phyloP scores from a whole-genome alignment of 1,140 invertebrate genomes.

The Propsilocerus akamusi region DNA sequence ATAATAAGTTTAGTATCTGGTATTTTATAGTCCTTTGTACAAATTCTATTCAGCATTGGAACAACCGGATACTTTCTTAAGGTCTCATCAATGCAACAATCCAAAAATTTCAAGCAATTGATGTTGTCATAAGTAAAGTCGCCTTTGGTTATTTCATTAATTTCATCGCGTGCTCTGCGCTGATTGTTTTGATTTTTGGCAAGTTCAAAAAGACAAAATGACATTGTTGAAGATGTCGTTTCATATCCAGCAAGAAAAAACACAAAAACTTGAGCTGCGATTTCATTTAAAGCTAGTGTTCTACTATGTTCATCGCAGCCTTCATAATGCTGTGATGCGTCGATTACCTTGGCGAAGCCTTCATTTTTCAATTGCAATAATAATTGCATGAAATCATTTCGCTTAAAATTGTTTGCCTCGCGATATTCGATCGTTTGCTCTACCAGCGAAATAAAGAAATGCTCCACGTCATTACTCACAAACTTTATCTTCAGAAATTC shows the following conservation, averaged over 20 bases:
- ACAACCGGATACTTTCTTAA: constrained; percentile 26
- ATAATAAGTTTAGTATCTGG: constrained; percentile 21
- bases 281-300: constrained; percentile 8
- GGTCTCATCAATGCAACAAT: constrained; percentile 22
- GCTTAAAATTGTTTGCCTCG: constrained; percentile 12
- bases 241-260: constrained; percentile 38
- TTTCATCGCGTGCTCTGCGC: constrained; percentile 29
- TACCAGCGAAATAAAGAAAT: constrained; percentile 15
- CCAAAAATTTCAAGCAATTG: constrained; percentile 25
- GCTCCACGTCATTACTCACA: constrained; percentile 9
- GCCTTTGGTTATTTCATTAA: constrained; percentile 17
- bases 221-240: constrained; percentile 32
- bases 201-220: constrained; percentile 30
- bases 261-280: constrained; percentile 30
- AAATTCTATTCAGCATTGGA: constrained; percentile 12
- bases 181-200: constrained; percentile 33
- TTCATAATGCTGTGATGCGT: not conserved
- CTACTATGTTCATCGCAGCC: not conserved
- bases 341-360: constrained; percentile 10
- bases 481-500: constrained; percentile 8
- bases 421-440: constrained; percentile 15
- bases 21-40: constrained; percentile 19
- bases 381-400: constrained; percentile 16
- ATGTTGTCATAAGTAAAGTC: not conserved
- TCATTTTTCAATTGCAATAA: too few species aligned